phyloP scores from a whole-genome alignment of 2,113 vertebrate species.

The Phalacrocorax carbo region DNA sequence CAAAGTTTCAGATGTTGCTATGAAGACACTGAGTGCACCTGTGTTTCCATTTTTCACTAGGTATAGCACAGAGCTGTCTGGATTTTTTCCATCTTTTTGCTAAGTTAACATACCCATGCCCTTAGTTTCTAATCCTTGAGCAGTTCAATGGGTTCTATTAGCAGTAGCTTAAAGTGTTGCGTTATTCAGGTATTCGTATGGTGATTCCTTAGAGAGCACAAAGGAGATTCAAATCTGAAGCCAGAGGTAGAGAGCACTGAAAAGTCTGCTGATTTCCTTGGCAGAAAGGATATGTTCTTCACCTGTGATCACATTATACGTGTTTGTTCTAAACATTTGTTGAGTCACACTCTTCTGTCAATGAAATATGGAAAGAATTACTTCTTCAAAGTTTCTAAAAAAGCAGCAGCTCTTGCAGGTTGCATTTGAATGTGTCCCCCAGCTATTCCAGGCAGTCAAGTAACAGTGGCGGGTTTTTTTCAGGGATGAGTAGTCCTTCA shows the following conservation, averaged over 20 bases:
- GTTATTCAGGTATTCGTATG: neutral
- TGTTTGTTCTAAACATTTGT: neutral
- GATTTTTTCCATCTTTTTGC: neutral
- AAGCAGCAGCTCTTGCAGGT: neutral
- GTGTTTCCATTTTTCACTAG: neutral
- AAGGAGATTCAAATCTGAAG: neutral
- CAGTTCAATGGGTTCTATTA: neutral
- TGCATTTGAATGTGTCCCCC: neutral
- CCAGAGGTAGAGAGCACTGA: neutral
- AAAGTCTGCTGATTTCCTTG: neutral
- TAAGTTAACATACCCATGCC: rapidly evolving
- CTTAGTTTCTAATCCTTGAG: neutral
- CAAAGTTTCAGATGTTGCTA: neutral
- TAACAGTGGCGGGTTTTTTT: neutral
- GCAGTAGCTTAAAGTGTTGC: neutral
- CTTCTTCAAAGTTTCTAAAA: neutral
- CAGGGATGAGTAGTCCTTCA: neutral
- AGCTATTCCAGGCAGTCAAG: neutral
- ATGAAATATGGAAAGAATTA: neutral
- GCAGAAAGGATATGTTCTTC: neutral
- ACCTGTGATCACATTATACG: neutral
- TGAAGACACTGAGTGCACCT: neutral
- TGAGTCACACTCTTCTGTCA: neutral
- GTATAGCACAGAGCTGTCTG: neutral
- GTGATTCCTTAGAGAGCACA: neutral